A percentile compares a stretch with the other conserved stretches of the same genome.
These are phyloP conservation scores for Uria lomvia DNA, from an alignment of 2,113 vertebrate species.

Conservation along the genomic window DNA sequence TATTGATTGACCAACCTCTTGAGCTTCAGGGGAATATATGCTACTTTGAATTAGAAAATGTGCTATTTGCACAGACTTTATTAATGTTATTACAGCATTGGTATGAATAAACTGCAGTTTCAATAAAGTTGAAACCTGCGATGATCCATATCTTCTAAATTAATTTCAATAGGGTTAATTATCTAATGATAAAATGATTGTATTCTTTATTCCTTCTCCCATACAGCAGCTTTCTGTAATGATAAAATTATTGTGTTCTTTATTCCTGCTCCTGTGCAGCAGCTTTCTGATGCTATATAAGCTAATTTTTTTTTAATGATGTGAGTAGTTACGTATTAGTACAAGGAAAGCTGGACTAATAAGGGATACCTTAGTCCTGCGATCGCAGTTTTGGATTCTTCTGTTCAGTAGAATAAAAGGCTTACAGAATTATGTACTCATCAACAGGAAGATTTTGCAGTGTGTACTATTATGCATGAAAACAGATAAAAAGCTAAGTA, in stretches of 20 bases:
- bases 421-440: background rate
- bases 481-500: background rate
- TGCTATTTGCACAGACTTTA: slow-evolving; percentile 1
- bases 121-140: background rate
- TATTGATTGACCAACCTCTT: slow-evolving; percentile 52
- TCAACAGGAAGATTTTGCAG: background rate
- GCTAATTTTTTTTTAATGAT: background rate
- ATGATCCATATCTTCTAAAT: background rate
- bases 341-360: background rate
- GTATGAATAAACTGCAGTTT: background rate
- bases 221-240: background rate
- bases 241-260: background rate
- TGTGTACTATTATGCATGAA: background rate
- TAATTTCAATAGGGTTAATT: slow-evolving; percentile 1
- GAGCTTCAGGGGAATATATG: background rate
- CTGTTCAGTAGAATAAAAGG: background rate
- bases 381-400: background rate
- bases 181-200: background rate
- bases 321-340: background rate
- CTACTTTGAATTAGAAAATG: slow-evolving; percentile 36
- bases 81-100: background rate
- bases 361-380: background rate
- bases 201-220: background rate
- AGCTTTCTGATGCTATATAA: background rate
- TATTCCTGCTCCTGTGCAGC: background rate